Conservation (phyloP, 2,113 vertebrate genomes). For the Tupaia chinensis region DNA sequence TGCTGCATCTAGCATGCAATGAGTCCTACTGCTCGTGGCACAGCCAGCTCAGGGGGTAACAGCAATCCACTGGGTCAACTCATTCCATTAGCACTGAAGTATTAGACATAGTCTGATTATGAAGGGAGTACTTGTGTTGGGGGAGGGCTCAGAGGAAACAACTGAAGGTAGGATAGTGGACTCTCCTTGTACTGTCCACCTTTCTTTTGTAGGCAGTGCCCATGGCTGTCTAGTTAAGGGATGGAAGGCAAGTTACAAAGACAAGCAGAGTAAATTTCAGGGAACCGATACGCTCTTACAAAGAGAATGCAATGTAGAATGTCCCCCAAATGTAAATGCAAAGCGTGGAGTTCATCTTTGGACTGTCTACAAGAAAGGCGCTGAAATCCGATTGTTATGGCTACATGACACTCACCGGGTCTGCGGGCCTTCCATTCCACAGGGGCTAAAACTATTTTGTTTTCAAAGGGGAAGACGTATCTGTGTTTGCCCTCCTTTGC, state of each 20-base stretch:
- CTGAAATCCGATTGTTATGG: conserved; percentile 61
- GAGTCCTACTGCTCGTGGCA: neutral
- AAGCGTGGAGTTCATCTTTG: conserved; percentile 28
- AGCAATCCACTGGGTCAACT: neutral
- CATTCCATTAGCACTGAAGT: neutral
- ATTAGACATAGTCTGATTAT: neutral
- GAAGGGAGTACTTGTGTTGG: neutral
- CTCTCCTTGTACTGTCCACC: neutral
- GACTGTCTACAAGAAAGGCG: conserved; percentile 33
- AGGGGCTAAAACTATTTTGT: conserved; percentile 69
- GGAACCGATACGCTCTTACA: neutral
- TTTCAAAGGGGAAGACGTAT: conserved; percentile 71
- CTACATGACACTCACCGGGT: conserved; percentile 15
- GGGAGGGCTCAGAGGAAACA: neutral
- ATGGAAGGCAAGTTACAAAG: neutral
- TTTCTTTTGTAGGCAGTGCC: neutral
- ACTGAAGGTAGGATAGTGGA: neutral
- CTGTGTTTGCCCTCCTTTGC: conserved; percentile 77
- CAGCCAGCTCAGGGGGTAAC: neutral
- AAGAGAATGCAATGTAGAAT: conserved; percentile 18
- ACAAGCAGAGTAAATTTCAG: conserved; percentile 49
- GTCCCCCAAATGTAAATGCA: conserved; percentile 11
- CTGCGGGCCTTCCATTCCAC: conserved; percentile 1
- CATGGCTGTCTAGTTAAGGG: neutral
- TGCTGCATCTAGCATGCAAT: neutral